These are phyloP conservation scores for Pachycephus smyrnensis DNA, from an alignment of 2,888 invertebrate genomes.

Conservation along the genomic window DNA sequence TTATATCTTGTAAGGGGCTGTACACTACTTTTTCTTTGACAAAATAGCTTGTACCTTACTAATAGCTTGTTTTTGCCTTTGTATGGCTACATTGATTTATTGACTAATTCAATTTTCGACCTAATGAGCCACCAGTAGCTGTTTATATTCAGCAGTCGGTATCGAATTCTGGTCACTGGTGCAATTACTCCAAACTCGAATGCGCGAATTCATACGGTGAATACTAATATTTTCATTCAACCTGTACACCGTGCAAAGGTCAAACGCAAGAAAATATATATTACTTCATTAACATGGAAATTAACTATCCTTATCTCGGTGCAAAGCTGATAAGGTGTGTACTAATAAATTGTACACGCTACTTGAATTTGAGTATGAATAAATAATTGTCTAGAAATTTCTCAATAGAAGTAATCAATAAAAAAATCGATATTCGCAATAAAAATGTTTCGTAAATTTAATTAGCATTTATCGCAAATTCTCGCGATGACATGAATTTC, in stretches of 20 bases:
- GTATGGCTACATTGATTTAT: not conserved
- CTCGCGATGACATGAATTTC: too few relatives aligned
- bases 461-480: too few relatives aligned
- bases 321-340: slow-evolving; percentile 9
- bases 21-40: not conserved
- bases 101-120: not conserved
- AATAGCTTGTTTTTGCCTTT: not conserved
- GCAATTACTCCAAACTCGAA: not conserved
- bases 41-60: not conserved
- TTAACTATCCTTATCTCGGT: not conserved
- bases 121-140: not conserved
- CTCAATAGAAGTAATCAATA: too few relatives aligned
- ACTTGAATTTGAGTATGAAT: too few relatives aligned
- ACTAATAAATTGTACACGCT: not conserved
- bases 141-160: not conserved
- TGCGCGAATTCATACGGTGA: not conserved
- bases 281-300: not conserved
- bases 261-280: slow-evolving; percentile 8
- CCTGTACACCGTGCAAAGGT: slow-evolving; percentile 8
- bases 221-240: slow-evolving; percentile 16
- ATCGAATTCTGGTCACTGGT: not conserved
- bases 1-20: not conserved
- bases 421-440: too few relatives aligned
- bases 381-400: too few relatives aligned
- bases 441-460: too few relatives aligned